Base-by-base conservation (phyloP, 2,888 invertebrate species). In the Hydraecia micacea region DNA sequence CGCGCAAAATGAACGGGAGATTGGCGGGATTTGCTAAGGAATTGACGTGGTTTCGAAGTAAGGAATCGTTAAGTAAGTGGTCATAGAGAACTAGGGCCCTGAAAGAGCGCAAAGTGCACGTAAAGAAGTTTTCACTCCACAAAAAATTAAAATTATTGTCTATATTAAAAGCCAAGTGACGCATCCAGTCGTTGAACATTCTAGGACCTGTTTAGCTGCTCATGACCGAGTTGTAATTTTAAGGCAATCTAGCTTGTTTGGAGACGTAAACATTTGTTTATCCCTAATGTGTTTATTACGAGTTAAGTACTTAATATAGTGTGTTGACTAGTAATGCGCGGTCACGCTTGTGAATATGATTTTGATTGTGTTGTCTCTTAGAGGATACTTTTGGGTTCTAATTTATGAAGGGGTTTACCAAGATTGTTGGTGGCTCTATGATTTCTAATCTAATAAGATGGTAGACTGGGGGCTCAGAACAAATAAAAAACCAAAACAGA, bases 191-290 rank as follows among this genome's bases (percentile, higher is more conserved):
- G 13, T 77, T 72, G 42, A 63, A 21, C 13, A 75, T 77, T 66
- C 69, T 83, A 79, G 60, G 63, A 83, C 88, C 83, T 80, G 91
- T 90, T 91, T 88, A 84, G 70, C 77, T 88, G 90, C 88, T 90
- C 92, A 92, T 92, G 93, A 91, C 92, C 92, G 88, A 91, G 87
- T 88, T 92, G 87, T 86, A 87, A 91, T 91, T 90, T 92, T 90
- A 92, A 92, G 92, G 93, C 83, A 91, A 91, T 90, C 93, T 75
- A 89, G 89, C 89, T 87, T 86, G 85, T 87, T 87, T 81, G 69
- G 70, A 76, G 74, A 63, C 67, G 74, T 84, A 77, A 77, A 73
- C 87, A 79, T 84, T 88, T 83, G 75, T 83, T 85, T 81, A 81
- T 87, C 42, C 75, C 76, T 75, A 81, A 81, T 63, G 39, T 65